phyloP scores from a whole-genome alignment of 2,888 invertebrate species.

The Onchidella celtica region DNA sequence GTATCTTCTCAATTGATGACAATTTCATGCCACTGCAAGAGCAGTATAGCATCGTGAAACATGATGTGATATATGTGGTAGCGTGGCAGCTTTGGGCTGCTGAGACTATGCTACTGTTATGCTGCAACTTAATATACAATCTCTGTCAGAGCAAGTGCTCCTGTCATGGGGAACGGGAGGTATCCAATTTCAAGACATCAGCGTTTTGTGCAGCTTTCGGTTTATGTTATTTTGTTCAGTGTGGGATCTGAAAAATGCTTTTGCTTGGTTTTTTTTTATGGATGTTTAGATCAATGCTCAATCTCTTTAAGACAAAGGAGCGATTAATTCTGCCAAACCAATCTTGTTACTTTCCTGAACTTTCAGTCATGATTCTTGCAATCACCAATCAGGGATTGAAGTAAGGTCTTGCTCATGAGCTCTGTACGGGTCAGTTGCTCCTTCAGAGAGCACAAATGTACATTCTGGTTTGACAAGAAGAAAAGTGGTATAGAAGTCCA shows the following conservation, averaged over 20 bases:
- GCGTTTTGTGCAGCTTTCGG: slow-evolving; percentile 21
- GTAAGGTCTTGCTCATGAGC: too few relatives aligned
- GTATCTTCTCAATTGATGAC: background rate
- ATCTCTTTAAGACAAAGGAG: background rate
- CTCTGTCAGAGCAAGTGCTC: slow-evolving; percentile 12
- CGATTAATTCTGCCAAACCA: background rate
- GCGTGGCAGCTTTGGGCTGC: slow-evolving; percentile 12
- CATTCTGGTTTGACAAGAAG: too few relatives aligned
- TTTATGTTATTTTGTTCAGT: slow-evolving; percentile 28
- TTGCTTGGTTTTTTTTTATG: slow-evolving; percentile 1
- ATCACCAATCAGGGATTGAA: too few relatives aligned
- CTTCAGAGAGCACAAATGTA: too few relatives aligned
- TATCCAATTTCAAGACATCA: background rate
- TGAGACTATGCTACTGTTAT: slow-evolving; percentile 18
- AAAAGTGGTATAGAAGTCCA: too few relatives aligned
- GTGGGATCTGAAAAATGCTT: slow-evolving; percentile 18
- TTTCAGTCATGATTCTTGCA: too few relatives aligned
- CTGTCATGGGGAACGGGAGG: background rate
- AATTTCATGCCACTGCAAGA: slow-evolving; percentile 28
- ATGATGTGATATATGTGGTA: slow-evolving; percentile 34
- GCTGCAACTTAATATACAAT: slow-evolving; percentile 26
- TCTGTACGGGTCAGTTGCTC: too few relatives aligned
- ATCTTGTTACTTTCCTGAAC: background rate
- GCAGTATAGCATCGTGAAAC: slow-evolving; percentile 1
- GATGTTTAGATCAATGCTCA: slow-evolving; percentile 25